These are phyloP conservation scores for Melopsittacus undulatus DNA, from an alignment of 2,797 vertebrate genomes.

Conservation along the genomic window DNA sequence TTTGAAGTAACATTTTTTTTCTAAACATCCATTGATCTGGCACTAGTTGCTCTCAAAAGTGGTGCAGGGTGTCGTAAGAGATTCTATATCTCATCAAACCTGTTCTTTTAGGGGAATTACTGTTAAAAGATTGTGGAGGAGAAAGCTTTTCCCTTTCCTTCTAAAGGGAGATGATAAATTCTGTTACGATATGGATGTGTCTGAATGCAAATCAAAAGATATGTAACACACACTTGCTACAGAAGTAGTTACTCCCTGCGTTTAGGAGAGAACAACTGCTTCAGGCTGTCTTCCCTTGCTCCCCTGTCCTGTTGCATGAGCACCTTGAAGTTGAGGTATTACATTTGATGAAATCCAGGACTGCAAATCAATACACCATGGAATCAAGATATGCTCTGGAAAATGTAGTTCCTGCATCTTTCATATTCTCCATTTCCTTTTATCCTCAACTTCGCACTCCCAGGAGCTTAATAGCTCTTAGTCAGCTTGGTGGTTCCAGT, in stretches of 20 bases:
- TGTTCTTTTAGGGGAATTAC: background rate
- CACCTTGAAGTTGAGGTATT: background rate
- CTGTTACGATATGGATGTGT: background rate
- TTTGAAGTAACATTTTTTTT: background rate
- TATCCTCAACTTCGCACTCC: slow-evolving; percentile 67
- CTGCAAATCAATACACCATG: slow-evolving; percentile 35
- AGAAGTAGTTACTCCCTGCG: background rate
- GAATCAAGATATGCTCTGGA: slow-evolving; percentile 73
- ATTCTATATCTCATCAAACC: background rate
- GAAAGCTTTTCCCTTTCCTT: background rate
- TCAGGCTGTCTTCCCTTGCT: background rate
- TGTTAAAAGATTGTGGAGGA: background rate
- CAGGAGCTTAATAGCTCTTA: slow-evolving; percentile 65
- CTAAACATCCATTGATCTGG: background rate
- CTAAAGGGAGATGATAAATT: background rate
- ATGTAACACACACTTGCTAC: background rate
- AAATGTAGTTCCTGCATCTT: slow-evolving; percentile 73
- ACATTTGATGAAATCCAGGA: slow-evolving; percentile 72
- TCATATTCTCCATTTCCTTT: slow-evolving; percentile 70
- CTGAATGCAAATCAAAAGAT: background rate
- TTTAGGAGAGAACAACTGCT: background rate
- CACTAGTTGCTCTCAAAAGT: background rate
- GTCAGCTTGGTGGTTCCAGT: slow-evolving; percentile 64
- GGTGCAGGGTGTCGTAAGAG: background rate
- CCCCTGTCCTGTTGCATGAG: background rate